Base-by-base conservation (phyloP, 2,888 invertebrate genomes). In the Polymixis flavicincta region DNA sequence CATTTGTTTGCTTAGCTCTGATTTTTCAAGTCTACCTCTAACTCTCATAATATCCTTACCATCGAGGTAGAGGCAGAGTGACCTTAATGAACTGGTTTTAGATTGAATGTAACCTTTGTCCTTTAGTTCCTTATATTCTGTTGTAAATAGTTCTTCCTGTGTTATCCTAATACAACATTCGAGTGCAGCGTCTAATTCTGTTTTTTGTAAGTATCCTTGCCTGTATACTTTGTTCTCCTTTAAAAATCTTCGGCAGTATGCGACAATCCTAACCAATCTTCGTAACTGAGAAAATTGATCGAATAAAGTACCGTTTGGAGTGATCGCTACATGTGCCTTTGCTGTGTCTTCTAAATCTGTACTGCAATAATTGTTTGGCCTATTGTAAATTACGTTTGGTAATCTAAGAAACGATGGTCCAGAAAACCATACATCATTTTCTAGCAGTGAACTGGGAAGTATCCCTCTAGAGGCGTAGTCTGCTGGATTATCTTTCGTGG, bases 241-340 rank as follows among this genome's bases (percentile, higher is more conserved):
- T 71, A 71, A 28, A 28, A 71, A 64, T 48, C 71, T n/a, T 37
- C 48, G 42, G 50, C 71, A 71, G 6, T 71, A 65, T 50, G 65
- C 71, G 25, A 71, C 63, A 25, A 71, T 8, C 17, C 63, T 71
- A 37, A 71, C 25, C 14, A 71, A 54, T 54, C 25, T 52, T 52
- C 42, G 50, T 17, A 71, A 54, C 1, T 37, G 25, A 22, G 70
- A 63, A 60, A 22, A 71, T 37, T 42, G 2, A 7, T 61, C 61
- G n/a, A 61, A 42, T 5, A 63, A 50, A 8, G 42, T 8, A 52
- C 19, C 37, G 37, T 52, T n/a, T 54, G 37, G 54, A 66, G 37
- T n/a, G 7, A 54, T 8, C 9, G 54, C 66, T 37, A 54, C 37
- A 66, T 66, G 52, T 22, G n/a, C 37, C 52, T 54, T 66, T 22